A percentile compares a stretch with the other conserved stretches of the same genome.
phyloP scores from a whole-genome alignment of 2,113 vertebrate genomes.

The Lycaon pictus region DNA sequence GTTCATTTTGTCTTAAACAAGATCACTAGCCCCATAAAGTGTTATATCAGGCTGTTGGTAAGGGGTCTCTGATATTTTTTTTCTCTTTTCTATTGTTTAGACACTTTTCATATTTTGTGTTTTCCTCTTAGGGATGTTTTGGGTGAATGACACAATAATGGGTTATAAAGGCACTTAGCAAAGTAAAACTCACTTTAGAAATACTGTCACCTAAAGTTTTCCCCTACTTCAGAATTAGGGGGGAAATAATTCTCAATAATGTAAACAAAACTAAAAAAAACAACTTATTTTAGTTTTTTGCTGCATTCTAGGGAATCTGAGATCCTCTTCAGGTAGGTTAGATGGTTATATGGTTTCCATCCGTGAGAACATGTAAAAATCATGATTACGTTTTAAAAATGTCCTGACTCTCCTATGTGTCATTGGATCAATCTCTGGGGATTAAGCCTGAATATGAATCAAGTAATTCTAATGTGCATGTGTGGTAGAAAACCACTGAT shows the following conservation, averaged over 20 bases:
- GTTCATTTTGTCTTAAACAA: neutral
- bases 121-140: neutral
- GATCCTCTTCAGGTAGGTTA: neutral
- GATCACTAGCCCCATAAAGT: neutral
- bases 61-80: neutral
- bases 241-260: neutral
- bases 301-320: neutral
- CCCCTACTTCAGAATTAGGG: neutral
- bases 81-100: neutral
- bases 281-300: neutral
- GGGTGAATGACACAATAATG: neutral
- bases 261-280: neutral
- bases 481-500: neutral
- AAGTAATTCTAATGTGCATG: neutral
- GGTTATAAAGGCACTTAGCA: neutral
- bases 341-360: neutral
- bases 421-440: neutral
- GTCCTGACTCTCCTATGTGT: neutral
- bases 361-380: neutral
- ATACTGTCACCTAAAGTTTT: slow-evolving; percentile 25
- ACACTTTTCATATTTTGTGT: neutral
- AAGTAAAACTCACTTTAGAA: neutral
- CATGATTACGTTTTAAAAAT: neutral
- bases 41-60: neutral
- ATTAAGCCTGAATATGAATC: neutral